Base-by-base conservation (phyloP, 2,113 vertebrate genomes). In the Grantiella picta region DNA sequence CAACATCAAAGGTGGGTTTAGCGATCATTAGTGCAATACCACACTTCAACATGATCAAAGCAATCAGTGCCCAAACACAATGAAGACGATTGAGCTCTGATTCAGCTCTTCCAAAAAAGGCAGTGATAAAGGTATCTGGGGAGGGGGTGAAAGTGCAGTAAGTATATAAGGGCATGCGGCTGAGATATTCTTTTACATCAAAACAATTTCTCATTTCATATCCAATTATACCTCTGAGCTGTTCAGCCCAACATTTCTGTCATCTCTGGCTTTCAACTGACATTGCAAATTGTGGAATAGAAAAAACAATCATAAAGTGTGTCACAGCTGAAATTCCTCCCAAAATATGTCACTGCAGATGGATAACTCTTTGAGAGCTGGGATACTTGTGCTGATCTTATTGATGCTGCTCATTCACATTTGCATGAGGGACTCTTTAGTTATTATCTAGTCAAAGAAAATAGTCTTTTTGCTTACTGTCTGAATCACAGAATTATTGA, bases 1-100 rank as follows among this genome's bases (percentile, higher is more conserved):
- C 53, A 52, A 87, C 93, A 96, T 96, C 90, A 95, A 96, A 97
- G 60, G 64, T 81, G 68, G 42, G 45, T 49, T 94, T 90, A 94
- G 57, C 0, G 1, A 86, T 91, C 63, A 80, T 96, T 95, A 92
- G 91, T 77, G 70, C 80, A 90, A 83, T 90, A 71, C 38, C 0
- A 2, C 65, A 75, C 50, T 75, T 83, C 87, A 84, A 35, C 15
- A 38, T 68, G 89, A 93, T 92, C 94, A 96, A 97, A 95, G 94
- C 64, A 83, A 66, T 80, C 71, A 42, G 36, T 33, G 35, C 56
- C 50, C 81, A 90, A 92, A 50, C 59, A 83, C 79, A 89, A 66
- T 76, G 86, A 90, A 89, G 72, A 85, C 59, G 23, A 64, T 47
- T 44, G 38, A 90, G 71, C 49, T 88, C 64, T 95, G 75, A 90